Evolutionary conservation across 2,113 vertebrate species (phyloP).

Genomic region (Nesoenas mayeri): DNA sequence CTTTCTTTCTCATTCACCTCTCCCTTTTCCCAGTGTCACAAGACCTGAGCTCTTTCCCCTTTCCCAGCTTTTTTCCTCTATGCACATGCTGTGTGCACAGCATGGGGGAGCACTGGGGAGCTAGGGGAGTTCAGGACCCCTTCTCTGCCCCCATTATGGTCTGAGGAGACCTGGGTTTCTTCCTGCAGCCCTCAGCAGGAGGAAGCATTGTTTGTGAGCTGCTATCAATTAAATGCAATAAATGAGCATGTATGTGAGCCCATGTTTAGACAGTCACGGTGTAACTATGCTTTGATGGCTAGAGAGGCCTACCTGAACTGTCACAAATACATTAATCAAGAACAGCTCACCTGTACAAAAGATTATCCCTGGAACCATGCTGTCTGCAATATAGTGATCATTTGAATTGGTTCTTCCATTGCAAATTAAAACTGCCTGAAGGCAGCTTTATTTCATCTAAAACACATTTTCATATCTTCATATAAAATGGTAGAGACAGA

Average conservation of each 20-base stretch:
- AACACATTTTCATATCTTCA: background rate
- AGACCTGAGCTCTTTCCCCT: background rate
- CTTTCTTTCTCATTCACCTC: background rate
- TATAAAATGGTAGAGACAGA: background rate
- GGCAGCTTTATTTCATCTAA: background rate
- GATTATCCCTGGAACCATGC: background rate
- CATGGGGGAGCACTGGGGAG: background rate
- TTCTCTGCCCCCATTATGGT: background rate
- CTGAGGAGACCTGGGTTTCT: background rate
- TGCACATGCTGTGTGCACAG: background rate
- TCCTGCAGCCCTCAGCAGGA: background rate
- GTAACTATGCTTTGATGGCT: background rate
- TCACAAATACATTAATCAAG: conserved; percentile 15
- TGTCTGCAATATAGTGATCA: background rate
- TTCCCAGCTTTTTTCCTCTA: background rate
- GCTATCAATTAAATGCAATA: background rate
- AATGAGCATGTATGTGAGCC: background rate
- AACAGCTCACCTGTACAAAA: background rate
- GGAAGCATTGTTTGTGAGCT: background rate
- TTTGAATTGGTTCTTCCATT: background rate
- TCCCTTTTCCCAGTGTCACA: background rate
- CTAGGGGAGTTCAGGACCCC: background rate
- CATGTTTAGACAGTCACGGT: background rate
- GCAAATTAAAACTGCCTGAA: conserved; percentile 27
- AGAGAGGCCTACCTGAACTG: background rate